Percentiles rank a stretch among this genome's conserved stretches.
These are phyloP conservation scores for Pterocles burchelli DNA, from an alignment of 2,113 vertebrate species.

Conservation along the genomic window DNA sequence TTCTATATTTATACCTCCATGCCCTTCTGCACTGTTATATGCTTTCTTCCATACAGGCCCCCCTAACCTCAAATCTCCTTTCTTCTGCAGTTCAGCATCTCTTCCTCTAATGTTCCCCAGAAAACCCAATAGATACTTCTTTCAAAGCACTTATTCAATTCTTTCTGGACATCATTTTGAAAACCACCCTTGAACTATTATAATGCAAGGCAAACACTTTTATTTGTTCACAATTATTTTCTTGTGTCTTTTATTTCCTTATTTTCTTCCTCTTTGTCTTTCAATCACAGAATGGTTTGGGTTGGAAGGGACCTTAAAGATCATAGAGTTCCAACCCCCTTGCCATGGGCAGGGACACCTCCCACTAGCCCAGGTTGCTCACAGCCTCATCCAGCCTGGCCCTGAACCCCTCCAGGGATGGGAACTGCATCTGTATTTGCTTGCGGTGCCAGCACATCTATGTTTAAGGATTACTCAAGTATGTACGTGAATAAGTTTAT, in stretches of 20 bases:
- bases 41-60: background rate
- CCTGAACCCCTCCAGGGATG: too few relatives aligned
- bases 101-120: background rate
- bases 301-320: too few relatives aligned
- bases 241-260: too few relatives aligned
- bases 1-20: constrained; percentile 53
- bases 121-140: background rate
- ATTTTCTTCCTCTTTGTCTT: background rate
- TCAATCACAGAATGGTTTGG: background rate
- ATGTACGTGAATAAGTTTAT: background rate
- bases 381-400: too few relatives aligned
- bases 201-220: background rate
- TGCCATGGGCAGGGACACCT: too few relatives aligned
- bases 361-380: too few relatives aligned
- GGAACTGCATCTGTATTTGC: background rate
- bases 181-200: background rate
- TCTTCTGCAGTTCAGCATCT: background rate
- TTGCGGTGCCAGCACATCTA: background rate
- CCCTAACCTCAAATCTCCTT: constrained; percentile 11
- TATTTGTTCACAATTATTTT: background rate
- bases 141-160: background rate
- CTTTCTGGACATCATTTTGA: background rate
- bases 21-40: constrained; percentile 32
- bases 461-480: background rate
- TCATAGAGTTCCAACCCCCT: too few relatives aligned